Evolutionary conservation across 2,797 vertebrate genomes (phyloP), one percentile per base, ranked within the genome.

Genomic region (Acanthis flammea): DNA sequence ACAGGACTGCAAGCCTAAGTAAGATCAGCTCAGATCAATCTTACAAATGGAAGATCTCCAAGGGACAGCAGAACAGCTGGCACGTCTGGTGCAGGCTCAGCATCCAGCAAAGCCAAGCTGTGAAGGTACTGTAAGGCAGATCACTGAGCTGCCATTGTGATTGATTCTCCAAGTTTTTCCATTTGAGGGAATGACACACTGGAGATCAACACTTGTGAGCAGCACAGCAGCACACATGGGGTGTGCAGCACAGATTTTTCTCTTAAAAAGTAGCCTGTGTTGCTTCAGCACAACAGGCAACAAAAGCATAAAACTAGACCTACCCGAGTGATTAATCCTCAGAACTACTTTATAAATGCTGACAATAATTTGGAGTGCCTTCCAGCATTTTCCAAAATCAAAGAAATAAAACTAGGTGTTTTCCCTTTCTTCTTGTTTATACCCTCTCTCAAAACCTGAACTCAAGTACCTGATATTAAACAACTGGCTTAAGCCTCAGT

Each of bases 401-500:
- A 58, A 54, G 47, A 78, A 91, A 84, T 45, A 71, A 73, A 82
- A 51, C 24, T 7, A 22, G 9, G 25, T 23, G 70, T 73, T 85
- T 90, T 53, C n/a, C 65, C 58, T 60, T 71, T 62, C 41, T 72
- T 72, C 84, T 79, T 63, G 23, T 77, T 95, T 84, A 60, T 31
- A 55, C 30, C 25, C 41, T 39, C 50, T 78, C 67, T 88, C 73
- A 85, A 88, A 91, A 60, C 70, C 71, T 80, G 33, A 86, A 23
- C 68, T 72, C 71, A 63, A 76, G 78, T 30, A 93, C 47, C 44
- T 62, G 73, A 42, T 77, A 50, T 18, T 87, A 88, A 94, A 88
- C 51, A 90, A 88, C 70, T 84, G 72, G 18, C 24, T 74, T 86
- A 91, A 91, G 84, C 48, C 80, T 86, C 73, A 51, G 58, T 25